Base-by-base conservation (phyloP, 2,113 vertebrate genomes). In the Oostethus manadensis region DNA sequence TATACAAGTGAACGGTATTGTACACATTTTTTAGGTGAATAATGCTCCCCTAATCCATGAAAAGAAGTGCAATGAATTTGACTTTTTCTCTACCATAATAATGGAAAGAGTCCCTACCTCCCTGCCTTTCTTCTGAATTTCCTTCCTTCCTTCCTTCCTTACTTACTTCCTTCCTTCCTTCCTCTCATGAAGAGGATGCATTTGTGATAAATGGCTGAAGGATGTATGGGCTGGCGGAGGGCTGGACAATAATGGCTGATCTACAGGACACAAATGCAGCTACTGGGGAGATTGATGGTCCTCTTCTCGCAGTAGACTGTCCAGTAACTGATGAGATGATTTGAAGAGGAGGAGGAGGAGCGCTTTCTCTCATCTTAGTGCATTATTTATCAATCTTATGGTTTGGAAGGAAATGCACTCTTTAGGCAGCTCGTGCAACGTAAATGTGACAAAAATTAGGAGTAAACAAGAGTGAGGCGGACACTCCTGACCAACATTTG, bases 141-240 rank as follows among this genome's bases (percentile, higher is more conserved):
- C n/a, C 56, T 45, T 62, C 21, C 56, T 54, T 55, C 55, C 74
- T 21, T 51, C 15, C 49, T 40, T 35, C 11, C 49, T 46, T 33
- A 55, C 51, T 51, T 29, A 17, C 58, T 50, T 63, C n/a, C 56
- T 45, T 62, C 21, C 56, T 54, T 55, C 55, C 74, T 21, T 51
- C 58, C 65, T 43, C 87, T 89, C 80, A 86, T 73, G 82, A 86
- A 90, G 89, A 89, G 78, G 87, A 93, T 89, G 87, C 83, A 89
- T 87, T 92, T 77, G 56, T 95, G 94, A 98, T 93, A 92, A 93
- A 98, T 94, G 93, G 91, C 84, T 88, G 89, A 92, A 94, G 91
- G 94, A 94, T 93, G 93, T 92, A 97, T 94, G 93, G 92, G 91
- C 93, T 93, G 95, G 94, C 94, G 94, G 93, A 92, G 92, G 90